Evolutionary conservation across 2,888 invertebrate species (phyloP).

Genomic region (Cerceris rybyensis): DNA sequence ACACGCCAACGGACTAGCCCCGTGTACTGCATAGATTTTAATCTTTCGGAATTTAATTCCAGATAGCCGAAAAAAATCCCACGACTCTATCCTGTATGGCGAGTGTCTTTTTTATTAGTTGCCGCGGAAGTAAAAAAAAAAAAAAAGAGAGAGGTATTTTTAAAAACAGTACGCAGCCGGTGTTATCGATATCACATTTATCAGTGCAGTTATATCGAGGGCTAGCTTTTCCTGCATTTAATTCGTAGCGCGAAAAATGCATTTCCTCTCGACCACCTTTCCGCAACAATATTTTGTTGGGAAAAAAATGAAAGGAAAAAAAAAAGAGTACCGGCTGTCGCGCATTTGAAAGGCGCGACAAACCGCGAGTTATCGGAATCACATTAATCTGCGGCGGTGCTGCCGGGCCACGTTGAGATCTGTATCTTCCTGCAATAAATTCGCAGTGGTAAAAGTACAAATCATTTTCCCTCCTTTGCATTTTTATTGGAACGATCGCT

Average conservation of each 20-base stretch:
- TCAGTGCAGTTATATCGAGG: conserved; percentile 28
- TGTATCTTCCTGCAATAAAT: conserved; percentile 33
- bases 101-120: background rate
- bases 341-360: conserved; percentile 33
- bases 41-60: no score
- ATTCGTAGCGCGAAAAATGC: conserved; percentile 6
- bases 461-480: conserved; percentile 21
- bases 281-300: background rate
- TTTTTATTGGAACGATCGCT: conserved; percentile 20
- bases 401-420: conserved; percentile 13
- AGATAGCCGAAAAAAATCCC: no score
- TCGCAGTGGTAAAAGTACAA: conserved; percentile 20
- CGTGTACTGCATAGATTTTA: no score
- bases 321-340: conserved; percentile 31
- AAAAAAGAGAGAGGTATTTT: background rate
- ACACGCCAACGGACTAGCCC: no score
- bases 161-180: background rate
- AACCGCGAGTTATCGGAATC: conserved; percentile 55
- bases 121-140: background rate
- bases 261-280: conserved; percentile 2
- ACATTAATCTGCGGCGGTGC: conserved; percentile 43
- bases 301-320: background rate
- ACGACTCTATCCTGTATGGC: no score
- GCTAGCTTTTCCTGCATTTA: conserved; percentile 18
- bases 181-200: conserved; percentile 53